Percentiles rank a stretch among this genome's conserved stretches.
phyloP scores from a whole-genome alignment of 2,113 vertebrate species.

The Macquaria australasica region DNA sequence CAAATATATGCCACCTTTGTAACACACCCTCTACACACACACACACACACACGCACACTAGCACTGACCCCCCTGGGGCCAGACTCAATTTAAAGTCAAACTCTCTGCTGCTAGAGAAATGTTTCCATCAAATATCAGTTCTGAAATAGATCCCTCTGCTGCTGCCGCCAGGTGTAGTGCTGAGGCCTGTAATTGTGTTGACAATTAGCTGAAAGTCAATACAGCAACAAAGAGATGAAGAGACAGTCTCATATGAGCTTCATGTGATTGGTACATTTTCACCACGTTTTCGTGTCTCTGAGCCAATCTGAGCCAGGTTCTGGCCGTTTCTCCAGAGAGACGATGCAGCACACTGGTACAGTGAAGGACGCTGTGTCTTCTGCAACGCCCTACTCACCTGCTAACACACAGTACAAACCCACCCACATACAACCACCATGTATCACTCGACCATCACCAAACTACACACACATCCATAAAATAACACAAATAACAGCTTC shows the following conservation, averaged over 20 bases:
- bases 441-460: not conserved
- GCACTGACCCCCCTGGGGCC: conserved; percentile 20
- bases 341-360: conserved; percentile 27
- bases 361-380: conserved; percentile 71
- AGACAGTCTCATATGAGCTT: conserved; percentile 16
- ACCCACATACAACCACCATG: conserved; percentile 12
- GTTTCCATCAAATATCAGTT: conserved; percentile 30
- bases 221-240: conserved; percentile 10
- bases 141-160: conserved; percentile 12
- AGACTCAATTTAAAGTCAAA: conserved; percentile 63
- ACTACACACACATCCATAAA: not conserved
- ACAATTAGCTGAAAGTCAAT: conserved; percentile 40
- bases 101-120: conserved; percentile 37
- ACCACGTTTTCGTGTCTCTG: conserved; percentile 15
- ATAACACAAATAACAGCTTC: conserved; percentile 3
- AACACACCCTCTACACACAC: not conserved
- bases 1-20: conserved; percentile 35
- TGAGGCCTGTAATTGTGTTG: conserved; percentile 23
- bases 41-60: not conserved
- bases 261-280: conserved; percentile 25
- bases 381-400: conserved; percentile 28
- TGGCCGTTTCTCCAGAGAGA: conserved; percentile 57
- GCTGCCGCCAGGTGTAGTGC: conserved; percentile 12
- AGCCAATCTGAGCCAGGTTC: conserved; percentile 57
- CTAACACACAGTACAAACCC: conserved; percentile 13